Evolutionary conservation across 2,113 vertebrate species (phyloP), one percentile per base, ranked within the genome.

Genomic region (Paedocypris sp.): DNA sequence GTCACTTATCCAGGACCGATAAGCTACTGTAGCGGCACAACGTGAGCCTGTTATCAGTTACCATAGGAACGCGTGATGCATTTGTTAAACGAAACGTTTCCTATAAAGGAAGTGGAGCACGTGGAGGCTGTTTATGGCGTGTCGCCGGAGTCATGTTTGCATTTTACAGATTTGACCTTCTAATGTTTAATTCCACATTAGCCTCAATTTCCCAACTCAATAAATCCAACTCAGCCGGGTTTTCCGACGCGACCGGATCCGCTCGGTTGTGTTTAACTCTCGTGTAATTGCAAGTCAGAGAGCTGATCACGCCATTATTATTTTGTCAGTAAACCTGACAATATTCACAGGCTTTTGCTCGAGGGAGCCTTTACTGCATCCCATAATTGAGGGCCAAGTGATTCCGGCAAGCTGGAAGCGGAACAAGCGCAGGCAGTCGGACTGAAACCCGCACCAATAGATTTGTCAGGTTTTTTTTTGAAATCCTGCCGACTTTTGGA

Each of bases 401-500:
- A 31, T 45, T 58, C 38, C 18, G 39, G 39, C 29, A 41, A 33
- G 61, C 22, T 41, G 43, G 36, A 16, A 39, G 39, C 33, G 35
- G 39, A 49, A 46, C 18, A 56, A 65, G 28, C 22, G 1, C 23
- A 42, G 33, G 13, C 20, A 6, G 57, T 12, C 9, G 29, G 28
- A 19, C 50, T n/a, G 25, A 57, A 57, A 57, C 20, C 36, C 2
- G 16, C 50, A 28, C 33, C 22, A 39, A 70, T 61, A 66, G 68
- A 66, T 50, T 39, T 67, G 73, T 72, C 76, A 63, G 67, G n/a
- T n/a, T n/a, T n/a, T 76, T 64, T 66, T 66, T 57, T 52, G 62
- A 66, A 68, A 70, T 69, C 71, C 72, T 73, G 73, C 64, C 60
- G 73, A 76, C 77, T 82, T 79, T 61, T 79, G 78, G 77, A 57